A percentile compares a stretch with the other conserved stretches of the same genome.
phyloP scores from a whole-genome alignment of 30 jellyfish, hydroid and myxozoan genomes.

The Pseudorhiza aurosa region DNA sequence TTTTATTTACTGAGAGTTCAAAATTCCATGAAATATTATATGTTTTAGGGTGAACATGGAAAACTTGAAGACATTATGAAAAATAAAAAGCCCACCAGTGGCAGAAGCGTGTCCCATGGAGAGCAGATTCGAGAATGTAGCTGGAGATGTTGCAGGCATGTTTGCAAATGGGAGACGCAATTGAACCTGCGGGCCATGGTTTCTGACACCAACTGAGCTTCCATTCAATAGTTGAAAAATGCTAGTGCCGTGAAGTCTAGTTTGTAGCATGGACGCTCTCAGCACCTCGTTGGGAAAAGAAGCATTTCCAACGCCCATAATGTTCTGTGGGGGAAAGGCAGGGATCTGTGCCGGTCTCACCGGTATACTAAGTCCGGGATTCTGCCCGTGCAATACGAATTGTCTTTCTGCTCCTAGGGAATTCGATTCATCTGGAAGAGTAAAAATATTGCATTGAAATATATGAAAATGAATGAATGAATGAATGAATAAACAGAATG shows the following conservation, averaged over 20 bases:
- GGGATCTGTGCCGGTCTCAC: background rate
- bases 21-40: no score
- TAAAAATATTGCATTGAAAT: no score
- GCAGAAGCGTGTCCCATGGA: background rate
- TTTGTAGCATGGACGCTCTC: slow-evolving; percentile 44
- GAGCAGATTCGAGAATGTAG: background rate
- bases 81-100: background rate
- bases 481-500: no score
- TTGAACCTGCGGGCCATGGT: background rate
- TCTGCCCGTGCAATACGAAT: background rate
- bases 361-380: background rate
- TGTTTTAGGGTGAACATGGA: no score
- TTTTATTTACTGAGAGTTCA: background rate
- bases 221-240: slow-evolving; percentile 39
- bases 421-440: background rate
- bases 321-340: slow-evolving; percentile 37
- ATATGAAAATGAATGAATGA: no score
- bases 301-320: slow-evolving; percentile 32
- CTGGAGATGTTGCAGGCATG: slow-evolving; percentile 11
- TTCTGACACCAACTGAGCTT: slow-evolving; percentile 11
- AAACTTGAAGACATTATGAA: no score
- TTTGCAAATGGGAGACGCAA: slow-evolving; percentile 30
- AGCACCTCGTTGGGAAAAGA: slow-evolving; percentile 5
- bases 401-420: background rate
- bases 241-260: slow-evolving; percentile 40